Conservation (phyloP, 23 tunicate species). For the Aplidium turbinatum region DNA sequence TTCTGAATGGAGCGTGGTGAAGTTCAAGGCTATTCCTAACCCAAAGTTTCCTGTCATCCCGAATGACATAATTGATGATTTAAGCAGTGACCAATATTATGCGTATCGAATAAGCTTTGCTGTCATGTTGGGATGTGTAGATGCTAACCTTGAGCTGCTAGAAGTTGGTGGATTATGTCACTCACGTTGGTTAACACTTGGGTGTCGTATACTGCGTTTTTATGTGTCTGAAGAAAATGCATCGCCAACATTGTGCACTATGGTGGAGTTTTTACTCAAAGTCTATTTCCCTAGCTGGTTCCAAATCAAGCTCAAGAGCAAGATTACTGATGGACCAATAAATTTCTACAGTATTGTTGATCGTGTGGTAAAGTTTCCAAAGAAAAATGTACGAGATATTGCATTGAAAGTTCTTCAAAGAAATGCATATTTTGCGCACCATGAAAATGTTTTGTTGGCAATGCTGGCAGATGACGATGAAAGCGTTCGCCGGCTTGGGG, state of each 20-base stretch:
- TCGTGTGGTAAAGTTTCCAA: slow-evolving; percentile 6
- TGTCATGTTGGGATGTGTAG: slow-evolving; percentile 24
- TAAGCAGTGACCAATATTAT: slow-evolving; percentile 35
- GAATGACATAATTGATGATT: slow-evolving; percentile 18
- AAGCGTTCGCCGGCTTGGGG: slow-evolving; percentile 6
- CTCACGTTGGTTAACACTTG: slow-evolving; percentile 36
- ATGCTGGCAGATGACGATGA: slow-evolving; percentile 28
- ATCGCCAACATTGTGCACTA: background rate
- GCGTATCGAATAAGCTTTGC: slow-evolving; percentile 22
- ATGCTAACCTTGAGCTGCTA: slow-evolving; percentile 4
- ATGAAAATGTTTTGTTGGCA: slow-evolving; percentile 34
- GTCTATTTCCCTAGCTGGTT: slow-evolving; percentile 30
- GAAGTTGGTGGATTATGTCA: slow-evolving; percentile 33
- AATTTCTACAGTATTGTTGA: slow-evolving; percentile 12
- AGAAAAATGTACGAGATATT: slow-evolving; percentile 9
- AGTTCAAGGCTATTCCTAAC: slow-evolving; percentile 23
- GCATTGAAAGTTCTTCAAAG: slow-evolving; percentile 12
- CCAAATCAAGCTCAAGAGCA: slow-evolving; percentile 6
- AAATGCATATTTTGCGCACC: slow-evolving; percentile 47
- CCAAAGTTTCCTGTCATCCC: slow-evolving; percentile 23
- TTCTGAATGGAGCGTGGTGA: slow-evolving; percentile 32
- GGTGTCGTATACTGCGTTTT: slow-evolving; percentile 16
- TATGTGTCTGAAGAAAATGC: slow-evolving; percentile 21
- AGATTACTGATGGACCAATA: slow-evolving; percentile 23
- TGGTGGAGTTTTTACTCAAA: slow-evolving; percentile 25